phyloP scores from a whole-genome alignment of 2,113 vertebrate species.

The Neotoma lepida region DNA sequence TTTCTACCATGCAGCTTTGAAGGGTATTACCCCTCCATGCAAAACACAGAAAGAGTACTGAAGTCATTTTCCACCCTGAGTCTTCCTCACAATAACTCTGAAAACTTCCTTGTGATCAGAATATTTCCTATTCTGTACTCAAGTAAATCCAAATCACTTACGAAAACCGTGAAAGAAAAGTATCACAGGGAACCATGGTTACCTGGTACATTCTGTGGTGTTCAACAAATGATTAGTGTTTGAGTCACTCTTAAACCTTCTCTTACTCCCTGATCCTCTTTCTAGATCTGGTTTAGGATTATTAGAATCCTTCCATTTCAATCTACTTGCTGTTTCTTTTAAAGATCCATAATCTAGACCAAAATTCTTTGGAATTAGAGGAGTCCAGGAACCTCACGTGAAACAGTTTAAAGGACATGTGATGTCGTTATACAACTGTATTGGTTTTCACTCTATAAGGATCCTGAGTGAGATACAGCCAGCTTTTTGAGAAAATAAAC shows the following conservation, averaged over 20 bases:
- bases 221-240: background rate
- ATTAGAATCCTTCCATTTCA: background rate
- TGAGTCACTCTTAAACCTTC: conserved; percentile 15
- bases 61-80: background rate
- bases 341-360: background rate
- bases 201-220: background rate
- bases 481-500: conserved; percentile 1
- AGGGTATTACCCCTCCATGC: background rate
- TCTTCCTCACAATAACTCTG: conserved; percentile 20
- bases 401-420: conserved; percentile 30
- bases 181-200: background rate
- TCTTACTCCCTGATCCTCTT: background rate
- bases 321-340: background rate
- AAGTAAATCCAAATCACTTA: conserved; percentile 50
- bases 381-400: background rate
- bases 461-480: conserved; percentile 17
- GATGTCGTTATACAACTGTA: background rate
- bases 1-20: background rate
- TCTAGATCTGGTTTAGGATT: background rate
- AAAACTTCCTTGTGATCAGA: conserved; percentile 30
- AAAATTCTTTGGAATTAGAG: background rate
- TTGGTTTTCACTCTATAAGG: background rate
- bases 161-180: conserved; percentile 43
- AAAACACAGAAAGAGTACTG: background rate
- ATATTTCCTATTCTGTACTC: conserved; percentile 15